Conservation (phyloP, 2,888 invertebrate species). For the Nineta flava region DNA sequence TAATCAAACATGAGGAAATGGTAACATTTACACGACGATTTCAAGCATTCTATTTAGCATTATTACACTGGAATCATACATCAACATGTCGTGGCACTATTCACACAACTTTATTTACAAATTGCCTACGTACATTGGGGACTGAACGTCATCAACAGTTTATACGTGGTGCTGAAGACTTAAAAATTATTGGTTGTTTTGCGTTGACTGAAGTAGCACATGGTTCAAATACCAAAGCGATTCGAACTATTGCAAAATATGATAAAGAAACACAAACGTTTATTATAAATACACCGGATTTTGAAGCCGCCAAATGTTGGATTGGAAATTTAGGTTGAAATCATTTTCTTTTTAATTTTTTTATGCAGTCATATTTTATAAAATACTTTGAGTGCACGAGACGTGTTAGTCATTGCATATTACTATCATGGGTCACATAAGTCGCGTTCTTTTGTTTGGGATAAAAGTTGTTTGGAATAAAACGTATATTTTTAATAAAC, state of each 20-base stretch:
- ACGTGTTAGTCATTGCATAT: too few species aligned
- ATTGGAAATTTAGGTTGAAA: constrained; percentile 50
- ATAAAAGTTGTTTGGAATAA: too few species aligned
- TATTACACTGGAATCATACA: constrained; percentile 42
- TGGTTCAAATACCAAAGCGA: constrained; percentile 77
- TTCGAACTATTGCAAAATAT: constrained; percentile 75
- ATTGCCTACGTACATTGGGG: constrained; percentile 46
- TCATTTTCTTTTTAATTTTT: neutral
- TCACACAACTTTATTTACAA: constrained; percentile 48
- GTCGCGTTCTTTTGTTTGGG: too few species aligned
- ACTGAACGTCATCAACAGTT: constrained; percentile 42
- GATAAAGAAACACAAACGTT: constrained; percentile 53
- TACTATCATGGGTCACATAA: too few species aligned
- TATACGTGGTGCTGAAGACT: constrained; percentile 27
- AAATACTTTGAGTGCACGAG: too few species aligned
- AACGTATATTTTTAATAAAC: too few species aligned
- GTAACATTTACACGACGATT: constrained; percentile 19
- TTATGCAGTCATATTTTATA: neutral
- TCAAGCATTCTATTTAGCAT: constrained; percentile 33
- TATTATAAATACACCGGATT: constrained; percentile 55
- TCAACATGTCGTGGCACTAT: constrained; percentile 46
- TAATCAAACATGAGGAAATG: neutral
- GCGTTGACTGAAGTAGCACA: constrained; percentile 82
- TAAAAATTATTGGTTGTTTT: constrained; percentile 49
- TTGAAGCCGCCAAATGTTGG: constrained; percentile 77